phyloP scores from a whole-genome alignment of 1,140 invertebrate species.

The Calephelis nemesis region DNA sequence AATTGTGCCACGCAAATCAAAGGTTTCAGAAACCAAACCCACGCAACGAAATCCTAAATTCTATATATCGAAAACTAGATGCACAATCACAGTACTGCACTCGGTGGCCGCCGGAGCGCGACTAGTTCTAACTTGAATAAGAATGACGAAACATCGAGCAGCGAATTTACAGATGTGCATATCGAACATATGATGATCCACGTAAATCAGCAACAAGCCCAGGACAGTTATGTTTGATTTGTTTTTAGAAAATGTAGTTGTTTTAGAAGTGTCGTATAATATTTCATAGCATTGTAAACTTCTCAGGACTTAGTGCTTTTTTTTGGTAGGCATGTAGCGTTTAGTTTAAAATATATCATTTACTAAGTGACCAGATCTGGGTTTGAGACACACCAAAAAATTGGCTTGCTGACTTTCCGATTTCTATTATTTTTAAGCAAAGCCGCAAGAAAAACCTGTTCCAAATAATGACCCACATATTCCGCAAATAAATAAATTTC shows the following conservation, averaged over 20 bases:
- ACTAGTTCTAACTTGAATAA: neutral
- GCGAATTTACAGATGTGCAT: neutral
- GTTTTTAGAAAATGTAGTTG: neutral
- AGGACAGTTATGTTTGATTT: neutral
- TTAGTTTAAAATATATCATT: slow-evolving; percentile 6
- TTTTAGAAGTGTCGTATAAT: neutral
- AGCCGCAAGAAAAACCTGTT: too few relatives aligned
- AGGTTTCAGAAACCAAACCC: neutral
- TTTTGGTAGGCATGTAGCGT: neutral
- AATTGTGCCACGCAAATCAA: neutral
- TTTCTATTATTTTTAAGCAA: too few relatives aligned
- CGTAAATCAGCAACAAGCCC: neutral
- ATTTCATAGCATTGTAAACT: slow-evolving; percentile 5
- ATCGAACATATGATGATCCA: neutral
- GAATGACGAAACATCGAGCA: neutral
- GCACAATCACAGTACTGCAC: neutral
- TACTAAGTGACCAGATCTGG: slow-evolving; percentile 2
- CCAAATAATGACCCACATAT: too few relatives aligned
- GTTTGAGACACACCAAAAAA: neutral
- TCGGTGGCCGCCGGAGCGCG: neutral
- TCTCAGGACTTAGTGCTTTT: neutral
- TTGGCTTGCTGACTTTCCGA: too few relatives aligned
- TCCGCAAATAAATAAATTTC: too few relatives aligned
- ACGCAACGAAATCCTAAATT: neutral
- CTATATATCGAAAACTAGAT: neutral